Evolutionary conservation across 2,888 invertebrate genomes (phyloP).

Genomic region (Drosophila merina): DNA sequence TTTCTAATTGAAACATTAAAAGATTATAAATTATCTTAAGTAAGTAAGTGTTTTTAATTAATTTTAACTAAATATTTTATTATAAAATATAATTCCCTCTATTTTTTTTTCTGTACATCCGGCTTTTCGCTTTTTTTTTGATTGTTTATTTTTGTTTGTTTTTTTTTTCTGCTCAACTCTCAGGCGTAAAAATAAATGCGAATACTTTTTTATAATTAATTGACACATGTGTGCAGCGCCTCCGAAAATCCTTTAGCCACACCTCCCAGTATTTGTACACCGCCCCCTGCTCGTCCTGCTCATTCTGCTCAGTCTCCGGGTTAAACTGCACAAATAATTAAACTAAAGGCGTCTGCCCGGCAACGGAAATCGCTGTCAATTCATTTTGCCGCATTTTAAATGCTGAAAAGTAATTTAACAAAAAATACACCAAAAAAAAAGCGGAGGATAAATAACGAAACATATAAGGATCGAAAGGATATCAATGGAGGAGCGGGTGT

Average conservation of each 20-base stretch:
- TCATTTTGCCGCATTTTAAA: conserved; percentile 78
- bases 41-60: no score
- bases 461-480: conserved; percentile 73
- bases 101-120: not conserved
- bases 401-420: conserved; percentile 73
- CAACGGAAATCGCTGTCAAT: conserved; percentile 70
- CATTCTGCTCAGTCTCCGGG: not conserved
- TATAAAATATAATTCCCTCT: not conserved
- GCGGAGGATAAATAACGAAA: conserved; percentile 21
- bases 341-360: conserved; percentile 64
- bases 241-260: conserved; percentile 17
- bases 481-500: conserved; percentile 48
- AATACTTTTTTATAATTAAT: conserved; percentile 58
- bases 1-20: not conserved
- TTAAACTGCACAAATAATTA: conserved; percentile 59
- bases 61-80: not conserved
- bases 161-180: conserved; percentile 40
- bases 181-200: conserved; percentile 50
- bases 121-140: conserved; percentile 6
- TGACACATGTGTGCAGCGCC: conserved; percentile 62
- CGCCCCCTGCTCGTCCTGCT: no score
- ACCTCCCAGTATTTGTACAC: not conserved
- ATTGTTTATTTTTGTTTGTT: conserved; percentile 13
- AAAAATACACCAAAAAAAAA: conserved; percentile 9
- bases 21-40: no score